Base-by-base conservation (phyloP, 2,888 invertebrate species). In the Caenorhabditis panamensis region DNA sequence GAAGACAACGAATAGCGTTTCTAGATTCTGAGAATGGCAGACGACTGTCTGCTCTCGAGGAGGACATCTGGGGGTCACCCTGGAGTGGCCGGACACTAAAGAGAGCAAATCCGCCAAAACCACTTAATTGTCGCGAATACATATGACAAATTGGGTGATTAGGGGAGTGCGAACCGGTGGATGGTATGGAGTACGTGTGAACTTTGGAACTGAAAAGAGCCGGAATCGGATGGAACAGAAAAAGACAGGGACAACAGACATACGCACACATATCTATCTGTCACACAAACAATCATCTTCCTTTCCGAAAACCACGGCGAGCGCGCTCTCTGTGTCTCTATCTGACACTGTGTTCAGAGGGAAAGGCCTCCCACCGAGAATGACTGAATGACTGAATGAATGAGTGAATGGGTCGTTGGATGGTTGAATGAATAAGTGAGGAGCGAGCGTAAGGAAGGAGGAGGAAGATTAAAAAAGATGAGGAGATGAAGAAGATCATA, bases 261-360 rank as follows among this genome's bases (percentile, higher is more conserved):
- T 56, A 69, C 69, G 69, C 77, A 68, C 68, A 69, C 69, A 69
- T 77, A 77, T 77, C 77, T 77, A 77, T 77, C 77, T 77, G 69
- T 58, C 77, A 77, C 77, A 77, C 77, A 77, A 77, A 77, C 77
- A 77, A 77, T 77, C 77, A 77, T 77, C 77, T 77, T 77, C 77
- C 77, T 77, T 77, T 77, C 69, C 77, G 77, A 69, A 76, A 76
- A 76, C 67, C 76, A 67, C 54, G 53, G 68, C 67, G 62, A 66
- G 75, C 75, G 44, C 61, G 59, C 72, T 56, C 75, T 66, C 64
- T 73, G 36, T 69, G 56, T 69, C 37, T 69, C 68, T 59, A 26
- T 53, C 72, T 58, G 59, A n/a, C 58, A 59, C 59, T 36, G 73
- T 73, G 73, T 73, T 73, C 73, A 54, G 75, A 63, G 64, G 68